Evolutionary conservation across 2,113 vertebrate genomes (phyloP), one percentile per base, ranked within the genome.

Genomic region (Clarias gariepinus): DNA sequence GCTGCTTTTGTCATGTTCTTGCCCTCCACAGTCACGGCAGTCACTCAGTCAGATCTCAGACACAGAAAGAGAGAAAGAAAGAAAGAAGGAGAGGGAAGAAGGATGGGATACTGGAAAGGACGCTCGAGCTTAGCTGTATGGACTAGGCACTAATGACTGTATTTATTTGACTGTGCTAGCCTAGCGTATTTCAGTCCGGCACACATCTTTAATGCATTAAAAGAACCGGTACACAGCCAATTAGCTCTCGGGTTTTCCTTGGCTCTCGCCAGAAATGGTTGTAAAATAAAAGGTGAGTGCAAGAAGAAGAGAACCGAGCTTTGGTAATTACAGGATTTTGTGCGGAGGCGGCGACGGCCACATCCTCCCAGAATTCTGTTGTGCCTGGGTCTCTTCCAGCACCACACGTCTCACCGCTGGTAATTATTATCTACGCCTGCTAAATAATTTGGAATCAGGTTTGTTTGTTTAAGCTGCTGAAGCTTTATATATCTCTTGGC

Each of bases 381-480:
- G 81, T 88, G 80, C 64, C 87, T 91, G 91, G 91, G 82, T 74
- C 66, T 41, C 28, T 52, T 89, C 89, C 90, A 91, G 84, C 86
- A 52, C 79, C 52, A 28, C 66, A 60, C 55, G 36, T 83, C 77
- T 86, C 58, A 77, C 89, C 82, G 73, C 87, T 81, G 60, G 89
- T 90, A 91, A 92, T 92, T 90, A 90, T 90, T 86, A 89, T 91
- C 90, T 85, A 55, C 55, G 68, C 89, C 90, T 86, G 83, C 89
- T 88, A 91, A 91, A 89, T 91, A 86, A 89, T 89, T 90, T 84
- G 63, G 86, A 88, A 89, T 87, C 61, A 79, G 78, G 81, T 89
- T 82, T 91, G 87, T 88, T 90, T 89, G 82, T 87, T 86, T 88
- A 85, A 88, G 88, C 87, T 53, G 41, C 73, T 76, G 41, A 80